Percentiles rank a stretch among this genome's conserved stretches.
Evolutionary conservation across 2,113 vertebrate genomes (phyloP).

Genomic region (Benitochromis conjunctus): DNA sequence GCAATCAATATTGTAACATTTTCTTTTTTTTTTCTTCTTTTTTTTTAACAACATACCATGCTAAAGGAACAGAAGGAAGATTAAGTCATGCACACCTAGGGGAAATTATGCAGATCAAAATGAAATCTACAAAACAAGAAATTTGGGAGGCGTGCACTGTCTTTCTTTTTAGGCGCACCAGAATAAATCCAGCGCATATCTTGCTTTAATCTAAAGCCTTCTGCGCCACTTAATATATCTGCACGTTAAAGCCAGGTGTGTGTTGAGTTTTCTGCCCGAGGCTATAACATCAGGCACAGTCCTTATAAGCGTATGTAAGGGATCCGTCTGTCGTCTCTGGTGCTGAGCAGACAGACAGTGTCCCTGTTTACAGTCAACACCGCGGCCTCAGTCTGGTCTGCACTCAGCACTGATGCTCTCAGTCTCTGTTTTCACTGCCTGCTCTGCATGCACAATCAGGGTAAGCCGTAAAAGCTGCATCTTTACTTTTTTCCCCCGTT

Average conservation of each 20-base stretch:
- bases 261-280: slow-evolving; percentile 32
- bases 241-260: slow-evolving; percentile 46
- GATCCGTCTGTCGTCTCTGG: slow-evolving; percentile 36
- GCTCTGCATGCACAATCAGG: not conserved
- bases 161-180: not conserved
- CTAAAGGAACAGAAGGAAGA: not conserved
- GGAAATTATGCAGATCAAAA: not conserved
- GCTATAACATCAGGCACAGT: slow-evolving; percentile 37
- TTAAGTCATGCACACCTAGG: not conserved
- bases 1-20: not conserved
- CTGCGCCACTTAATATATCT: slow-evolving; percentile 10
- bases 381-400: slow-evolving; percentile 37
- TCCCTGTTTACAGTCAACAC: slow-evolving; percentile 78
- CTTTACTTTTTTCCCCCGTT: not conserved
- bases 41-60: not conserved
- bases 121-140: not conserved
- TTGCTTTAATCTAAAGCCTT: not conserved
- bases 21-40: not conserved
- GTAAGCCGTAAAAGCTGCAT: not conserved
- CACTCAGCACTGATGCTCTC: slow-evolving; percentile 9
- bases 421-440: slow-evolving; percentile 30
- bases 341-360: slow-evolving; percentile 31
- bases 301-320: not conserved
- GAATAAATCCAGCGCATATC: not conserved
- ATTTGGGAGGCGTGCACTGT: not conserved